Evolutionary conservation across 2,888 invertebrate genomes (phyloP), one percentile per base, ranked within the genome.

Genomic region (Drosophila mayaguana): DNA sequence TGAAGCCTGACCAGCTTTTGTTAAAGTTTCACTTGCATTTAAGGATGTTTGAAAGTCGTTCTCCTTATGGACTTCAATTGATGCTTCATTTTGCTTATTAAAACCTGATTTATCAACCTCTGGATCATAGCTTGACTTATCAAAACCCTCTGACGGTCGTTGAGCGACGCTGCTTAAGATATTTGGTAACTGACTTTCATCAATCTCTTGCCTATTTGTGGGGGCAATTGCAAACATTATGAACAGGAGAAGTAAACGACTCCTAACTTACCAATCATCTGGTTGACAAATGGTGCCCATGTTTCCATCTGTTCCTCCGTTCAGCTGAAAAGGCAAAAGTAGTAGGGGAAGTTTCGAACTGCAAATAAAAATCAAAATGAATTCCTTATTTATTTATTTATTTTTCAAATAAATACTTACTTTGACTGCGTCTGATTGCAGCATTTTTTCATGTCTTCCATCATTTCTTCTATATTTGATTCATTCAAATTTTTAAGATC

Each of bases 201-300:
- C 38, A 11, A 54, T 25, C n/a, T 72, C 74, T 42, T 16, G 61
- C 72, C 72, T 73, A 32, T 12, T 38, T 38, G 18, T 12, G 2
- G 18, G n/a, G 6, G 18, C 9, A 20, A 2, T 36, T 6, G 14
- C 7, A 32, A 1, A 36, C 0, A 38, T 25, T 12, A 40, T 40
- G 8, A n/a, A 11, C 0, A 12, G 7, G 6, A n/a, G 25, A 7
- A 40, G n/a, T 16, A 18, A 16, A 4, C 1, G 8, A 25, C 0
- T 28, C 3, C 2, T 0, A 3, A 36, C 65, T 61, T 43, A 75
- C 75, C 78, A 66, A 12, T 77, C 72, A 57, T 77, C 78, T 34
- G 75, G 66, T 18, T 77, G 42, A 20, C 66, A 61, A 11, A 63
- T 20, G 20, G 48, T 55, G 9, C 63, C 6, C 56, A 54, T 42